Evolutionary conservation across 2,888 invertebrate genomes (phyloP).

Genomic region (Acheta domesticus): DNA sequence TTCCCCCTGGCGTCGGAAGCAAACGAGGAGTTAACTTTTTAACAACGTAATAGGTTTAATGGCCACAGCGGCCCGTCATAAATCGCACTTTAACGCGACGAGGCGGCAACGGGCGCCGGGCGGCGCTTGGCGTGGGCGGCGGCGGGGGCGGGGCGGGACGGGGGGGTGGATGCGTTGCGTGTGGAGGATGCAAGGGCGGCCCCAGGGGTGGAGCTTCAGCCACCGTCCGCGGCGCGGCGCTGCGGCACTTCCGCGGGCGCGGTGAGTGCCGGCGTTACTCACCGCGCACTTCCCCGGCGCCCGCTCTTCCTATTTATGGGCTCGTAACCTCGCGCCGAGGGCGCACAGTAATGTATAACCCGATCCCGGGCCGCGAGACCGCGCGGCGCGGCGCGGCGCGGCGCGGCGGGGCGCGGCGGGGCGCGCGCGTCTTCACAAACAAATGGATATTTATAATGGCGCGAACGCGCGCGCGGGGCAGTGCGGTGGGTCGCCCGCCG

Average conservation of each 20-base stretch:
- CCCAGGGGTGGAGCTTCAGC: background rate
- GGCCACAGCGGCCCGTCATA: conserved; percentile 9
- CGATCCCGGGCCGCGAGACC: background rate
- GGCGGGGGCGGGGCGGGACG: background rate
- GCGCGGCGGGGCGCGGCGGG: background rate
- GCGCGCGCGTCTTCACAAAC: background rate
- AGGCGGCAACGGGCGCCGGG: background rate
- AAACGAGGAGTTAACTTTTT: conserved; percentile 18
- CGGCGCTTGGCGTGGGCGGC: background rate
- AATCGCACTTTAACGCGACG: conserved; percentile 18
- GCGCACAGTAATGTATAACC: background rate
- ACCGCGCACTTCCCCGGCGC: background rate
- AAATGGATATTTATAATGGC: conserved; percentile 18
- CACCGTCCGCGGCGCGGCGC: background rate
- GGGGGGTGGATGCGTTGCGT: background rate
- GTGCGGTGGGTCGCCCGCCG: too few relatives aligned
- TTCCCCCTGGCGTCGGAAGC: conserved; percentile 18
- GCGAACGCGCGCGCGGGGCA: background rate
- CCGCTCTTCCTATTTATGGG: background rate
- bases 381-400: too few relatives aligned
- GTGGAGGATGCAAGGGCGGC: background rate
- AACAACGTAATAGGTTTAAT: conserved; percentile 18
- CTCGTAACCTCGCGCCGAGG: background rate
- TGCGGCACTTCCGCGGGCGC: background rate
- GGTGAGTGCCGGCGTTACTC: background rate